Percentiles rank a stretch among this genome's conserved stretches.
Conservation (phyloP, 2,113 vertebrate genomes). For the Barbus barbus region DNA sequence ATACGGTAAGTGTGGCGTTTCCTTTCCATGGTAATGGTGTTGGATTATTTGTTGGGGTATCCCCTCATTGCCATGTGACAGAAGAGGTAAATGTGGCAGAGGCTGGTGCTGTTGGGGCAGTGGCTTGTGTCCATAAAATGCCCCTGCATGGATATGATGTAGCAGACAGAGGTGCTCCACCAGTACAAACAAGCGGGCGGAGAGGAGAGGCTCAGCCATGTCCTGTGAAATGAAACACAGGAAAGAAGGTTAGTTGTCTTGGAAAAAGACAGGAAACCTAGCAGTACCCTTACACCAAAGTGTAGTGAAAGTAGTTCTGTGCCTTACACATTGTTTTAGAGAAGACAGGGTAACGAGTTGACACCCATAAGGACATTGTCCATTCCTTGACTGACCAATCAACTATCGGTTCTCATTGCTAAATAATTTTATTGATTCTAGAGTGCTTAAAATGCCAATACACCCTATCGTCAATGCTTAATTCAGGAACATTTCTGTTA, state of each 20-base stretch:
- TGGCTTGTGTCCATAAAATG: conserved; percentile 90
- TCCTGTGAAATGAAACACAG: conserved; percentile 59
- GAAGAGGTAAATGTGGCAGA: conserved; percentile 86
- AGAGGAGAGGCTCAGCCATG: conserved; percentile 65
- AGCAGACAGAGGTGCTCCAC: conserved; percentile 75
- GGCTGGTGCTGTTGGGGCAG: conserved; percentile 85
- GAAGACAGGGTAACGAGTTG: neutral
- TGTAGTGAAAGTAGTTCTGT: neutral
- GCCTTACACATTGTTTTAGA: neutral
- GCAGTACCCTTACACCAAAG: neutral
- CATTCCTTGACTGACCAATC: neutral
- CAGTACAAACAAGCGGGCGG: conserved; percentile 70
- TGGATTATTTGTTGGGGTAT: conserved; percentile 80
- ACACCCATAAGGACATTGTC: neutral
- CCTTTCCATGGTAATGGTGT: conserved; percentile 86
- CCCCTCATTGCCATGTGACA: conserved; percentile 82
- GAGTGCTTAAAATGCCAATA: neutral
- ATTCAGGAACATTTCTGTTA: neutral
- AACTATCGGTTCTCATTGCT: neutral
- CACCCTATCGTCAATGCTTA: neutral
- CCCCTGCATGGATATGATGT: conserved; percentile 76
- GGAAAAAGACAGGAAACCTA: neutral
- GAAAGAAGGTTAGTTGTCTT: neutral
- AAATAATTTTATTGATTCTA: neutral
- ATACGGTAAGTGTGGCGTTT: conserved; percentile 78